A percentile compares a stretch with the other conserved stretches of the same genome.
These are phyloP conservation scores for Sphenopsis melanotis DNA, from an alignment of 2,797 vertebrate genomes.

Conservation along the genomic window DNA sequence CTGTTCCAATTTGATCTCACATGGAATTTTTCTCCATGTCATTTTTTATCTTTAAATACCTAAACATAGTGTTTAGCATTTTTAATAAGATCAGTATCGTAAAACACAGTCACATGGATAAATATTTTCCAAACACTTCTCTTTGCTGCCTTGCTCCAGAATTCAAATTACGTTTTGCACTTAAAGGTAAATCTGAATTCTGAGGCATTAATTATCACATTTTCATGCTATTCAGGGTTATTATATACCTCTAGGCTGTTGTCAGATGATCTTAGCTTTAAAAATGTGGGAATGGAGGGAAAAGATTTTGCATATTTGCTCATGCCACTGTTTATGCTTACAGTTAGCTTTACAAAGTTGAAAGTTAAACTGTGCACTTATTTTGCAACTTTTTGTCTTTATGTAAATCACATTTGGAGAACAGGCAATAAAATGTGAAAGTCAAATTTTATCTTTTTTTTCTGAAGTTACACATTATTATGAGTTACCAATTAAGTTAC, in stretches of 20 bases:
- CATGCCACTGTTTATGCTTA: neutral
- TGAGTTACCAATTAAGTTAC: neutral
- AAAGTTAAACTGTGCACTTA: neutral
- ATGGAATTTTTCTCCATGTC: neutral
- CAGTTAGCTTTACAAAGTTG: neutral
- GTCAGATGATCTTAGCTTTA: neutral
- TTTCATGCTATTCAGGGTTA: neutral
- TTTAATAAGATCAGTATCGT: neutral
- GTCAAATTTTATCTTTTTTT: neutral
- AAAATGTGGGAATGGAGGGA: neutral
- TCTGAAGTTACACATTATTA: neutral
- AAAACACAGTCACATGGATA: neutral
- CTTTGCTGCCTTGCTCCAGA: neutral
- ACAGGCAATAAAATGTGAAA: neutral
- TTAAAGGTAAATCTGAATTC: neutral
- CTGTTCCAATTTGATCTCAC: neutral
- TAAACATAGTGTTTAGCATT: neutral
- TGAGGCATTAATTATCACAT: neutral
- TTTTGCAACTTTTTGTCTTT: neutral
- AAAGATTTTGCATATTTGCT: neutral
- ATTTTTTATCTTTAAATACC: neutral
- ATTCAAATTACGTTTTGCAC: neutral
- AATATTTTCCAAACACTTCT: neutral
- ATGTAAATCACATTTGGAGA: neutral
- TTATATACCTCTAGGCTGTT: neutral